Base-by-base conservation (phyloP, 2,113 vertebrate genomes). In the Zeus faber region DNA sequence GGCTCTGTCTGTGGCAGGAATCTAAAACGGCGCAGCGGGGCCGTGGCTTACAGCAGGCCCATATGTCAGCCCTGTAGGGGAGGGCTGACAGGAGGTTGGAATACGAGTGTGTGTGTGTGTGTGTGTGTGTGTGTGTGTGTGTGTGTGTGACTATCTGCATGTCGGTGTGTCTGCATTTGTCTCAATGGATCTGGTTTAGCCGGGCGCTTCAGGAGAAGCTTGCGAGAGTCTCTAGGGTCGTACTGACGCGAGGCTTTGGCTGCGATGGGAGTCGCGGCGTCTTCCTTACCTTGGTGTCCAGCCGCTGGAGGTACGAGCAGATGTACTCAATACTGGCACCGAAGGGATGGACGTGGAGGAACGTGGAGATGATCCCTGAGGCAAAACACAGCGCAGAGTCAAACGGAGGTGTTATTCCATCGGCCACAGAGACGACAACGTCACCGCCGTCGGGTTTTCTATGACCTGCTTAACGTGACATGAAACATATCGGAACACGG, bases 311-410 rank as follows among this genome's bases (percentile, higher is more conserved):
- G 84, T 97, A 98, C 78, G 95, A 97, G 68, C 95, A 97, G 89
- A 98, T 97, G 83, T 97, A 98, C 83, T 98, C 95, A 40, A 97
- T 97, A 86, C 94, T 97, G 58, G 94, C 96, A 79, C 95, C 95
- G 49, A 96, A 97, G 0, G 96, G 95, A 74, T 98, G 96, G 67
- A 97, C 96, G 0, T 97, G 94, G 61, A 97, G 93, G 70, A 98
- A 98, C 0, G 95, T 95, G 1, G 94, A 94, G 72, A 98, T 97
- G 47, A 97, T 98, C 39, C 95, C 96, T 98, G 70, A 65, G 72
- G 70, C 61, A 72, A 22, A 24, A 23, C 11, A 78, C 53, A 77
- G 29, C 76, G 58, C 35, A 37, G 33, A 37, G 33, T 37, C 33
- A 37, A n/a, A n/a, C n/a, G n/a, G n/a, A n/a, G n/a, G n/a, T n/a